Base-by-base conservation (phyloP, 2,113 vertebrate genomes). In the Saguinus imperator region DNA sequence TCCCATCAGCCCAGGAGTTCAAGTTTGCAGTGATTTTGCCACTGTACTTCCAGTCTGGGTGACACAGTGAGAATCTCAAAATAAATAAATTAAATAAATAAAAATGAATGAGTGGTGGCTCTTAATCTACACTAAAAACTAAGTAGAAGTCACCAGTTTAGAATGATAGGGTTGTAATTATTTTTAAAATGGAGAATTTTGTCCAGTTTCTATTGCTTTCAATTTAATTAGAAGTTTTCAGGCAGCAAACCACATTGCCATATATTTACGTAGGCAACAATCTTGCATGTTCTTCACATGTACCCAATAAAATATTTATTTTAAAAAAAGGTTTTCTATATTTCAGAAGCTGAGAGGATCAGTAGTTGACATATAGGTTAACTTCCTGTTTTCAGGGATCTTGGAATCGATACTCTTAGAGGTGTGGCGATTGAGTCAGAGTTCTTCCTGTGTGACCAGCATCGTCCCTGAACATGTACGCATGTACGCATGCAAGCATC, bases 181-280 rank as follows among this genome's bases (percentile, higher is more conserved):
- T 55, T 40, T 43, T 87, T 55, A 68, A 92, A 94, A 52, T 14
- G 25, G 77, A 77, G 35, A 48, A 40, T 89, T 43, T 87, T 57
- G 9, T 52, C 70, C 75, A 9, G 89, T 93, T 87, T 43, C 17
- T 76, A 70, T 45, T 76, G n/a, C 23, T 40, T 58, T 92, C 70
- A 64, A 68, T 29, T 73, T 87, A 82, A 95, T 87, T 25, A 87
- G 45, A 40, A 12, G 43, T 93, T 88, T 93, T 89, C 52, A 52
- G 52, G 16, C 52, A 52, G 52, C 5, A 52, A 17, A 52, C 52
- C 52, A 52, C 52, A 18, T 52, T 52, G 52, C 52, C 16, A 52
- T 52, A 16, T 52, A 17, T 52, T 16, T 52, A 52, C 16, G 16
- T 52, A 52, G 52, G 52, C 16, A 52, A 52, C 52, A 52, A 17